Conservation (phyloP, 1,140 invertebrate species). For the Onthophagus taurus region DNA sequence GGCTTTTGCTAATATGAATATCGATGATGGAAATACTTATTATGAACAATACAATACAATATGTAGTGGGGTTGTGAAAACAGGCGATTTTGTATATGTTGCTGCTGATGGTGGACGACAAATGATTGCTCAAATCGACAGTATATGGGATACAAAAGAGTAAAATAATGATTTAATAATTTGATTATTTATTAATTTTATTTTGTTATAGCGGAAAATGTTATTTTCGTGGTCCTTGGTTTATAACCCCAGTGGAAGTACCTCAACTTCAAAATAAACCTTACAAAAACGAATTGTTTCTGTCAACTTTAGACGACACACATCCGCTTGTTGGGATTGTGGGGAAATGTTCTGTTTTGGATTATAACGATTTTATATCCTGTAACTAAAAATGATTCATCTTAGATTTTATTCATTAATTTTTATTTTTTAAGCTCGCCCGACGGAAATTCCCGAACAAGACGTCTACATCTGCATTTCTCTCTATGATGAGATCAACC, state of each 20-base stretch:
- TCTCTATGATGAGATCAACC: constrained; percentile 82
- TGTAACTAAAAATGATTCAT: constrained; percentile 42
- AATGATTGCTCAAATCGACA: constrained; percentile 87
- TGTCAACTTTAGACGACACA: constrained; percentile 84
- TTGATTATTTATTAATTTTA: constrained; percentile 20
- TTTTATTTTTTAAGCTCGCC: constrained; percentile 56
- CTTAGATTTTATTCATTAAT: constrained; percentile 3
- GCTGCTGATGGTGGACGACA: constrained; percentile 77
- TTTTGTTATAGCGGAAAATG: constrained; percentile 62
- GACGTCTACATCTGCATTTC: constrained; percentile 93
- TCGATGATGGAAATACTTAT: constrained; percentile 70
- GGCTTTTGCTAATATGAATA: constrained; percentile 45
- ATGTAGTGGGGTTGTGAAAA: constrained; percentile 73
- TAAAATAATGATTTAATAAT: constrained; percentile 37
- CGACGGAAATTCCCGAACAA: constrained; percentile 86
- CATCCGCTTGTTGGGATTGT: constrained; percentile 85
- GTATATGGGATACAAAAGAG: constrained; percentile 85
- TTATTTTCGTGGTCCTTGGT: constrained; percentile 89
- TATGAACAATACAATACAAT: constrained; percentile 87
- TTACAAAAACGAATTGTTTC: constrained; percentile 92
- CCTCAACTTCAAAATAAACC: constrained; percentile 59
- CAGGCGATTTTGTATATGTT: constrained; percentile 91
- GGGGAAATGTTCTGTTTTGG: constrained; percentile 83
- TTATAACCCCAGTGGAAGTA: constrained; percentile 81
- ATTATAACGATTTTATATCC: constrained; percentile 84